Evolutionary conservation across 2,888 invertebrate species (phyloP), one percentile per base, ranked within the genome.

Genomic region (Microctonus brassicae): DNA sequence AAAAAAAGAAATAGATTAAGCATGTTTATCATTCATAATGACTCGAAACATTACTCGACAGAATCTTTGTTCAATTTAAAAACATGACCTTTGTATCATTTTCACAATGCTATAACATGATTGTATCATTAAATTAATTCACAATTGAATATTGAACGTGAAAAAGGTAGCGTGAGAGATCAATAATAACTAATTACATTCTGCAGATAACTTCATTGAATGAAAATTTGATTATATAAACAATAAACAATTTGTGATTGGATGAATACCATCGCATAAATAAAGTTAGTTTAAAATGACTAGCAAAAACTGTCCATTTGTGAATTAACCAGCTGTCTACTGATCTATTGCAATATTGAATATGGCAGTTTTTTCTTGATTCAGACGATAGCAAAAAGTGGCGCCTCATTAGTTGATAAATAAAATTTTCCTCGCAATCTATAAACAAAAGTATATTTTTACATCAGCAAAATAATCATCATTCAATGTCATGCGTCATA

Each of bases 341-440:
- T 55, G 55, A 4, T 55, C 26, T 6, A 22, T 60, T 55, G 53
- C 47, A 22, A 20, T 20, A 47, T 58, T 67, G 66, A 20, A 9
- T n/a, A 39, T 63, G 42, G 34, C 26, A 57, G 22, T 1, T 6
- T 36, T 10, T 61, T 53, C 22, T 24, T 63, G 82, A 72, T 82
- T 65, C 78, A 77, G 24, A 78, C 73, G 13, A 68, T 60, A 7
- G 84, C 83, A 64, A 84, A 84, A 0, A 84, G 84, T 29, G 86
- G 81, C 33, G 81, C 80, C 33, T 77, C 78, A 68, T 84, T 84
- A 66, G 84, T 84, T 53, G 77, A 72, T 55, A 84, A 71, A 60
- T 79, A 84, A 69, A 83, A 84, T 42, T 83, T 84, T 58, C 84
- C 84, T 63, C 84, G 80, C 62, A 84, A 76, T 42, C 84, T 84